phyloP scores from a whole-genome alignment of 2,113 vertebrate species.

The Chaetura pelagica region DNA sequence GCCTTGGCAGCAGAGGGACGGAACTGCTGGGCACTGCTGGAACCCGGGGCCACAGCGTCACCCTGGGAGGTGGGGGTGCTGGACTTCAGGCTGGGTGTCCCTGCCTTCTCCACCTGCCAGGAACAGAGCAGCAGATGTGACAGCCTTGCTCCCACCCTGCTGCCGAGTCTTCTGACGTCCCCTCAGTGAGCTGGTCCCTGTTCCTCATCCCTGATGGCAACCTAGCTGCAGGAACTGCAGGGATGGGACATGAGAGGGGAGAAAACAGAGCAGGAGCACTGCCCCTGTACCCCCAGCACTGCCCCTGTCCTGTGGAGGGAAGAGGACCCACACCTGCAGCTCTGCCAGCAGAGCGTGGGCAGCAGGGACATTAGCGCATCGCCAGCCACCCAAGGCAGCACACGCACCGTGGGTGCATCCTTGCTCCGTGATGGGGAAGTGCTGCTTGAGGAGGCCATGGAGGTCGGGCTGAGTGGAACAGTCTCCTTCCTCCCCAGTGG shows the following conservation, averaged over 20 bases:
- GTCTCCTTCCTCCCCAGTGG: slow-evolving; percentile 83
- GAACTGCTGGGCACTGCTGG: slow-evolving; percentile 79
- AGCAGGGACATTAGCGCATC: background rate
- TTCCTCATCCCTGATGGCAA: background rate
- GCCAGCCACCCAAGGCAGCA: fast-evolving
- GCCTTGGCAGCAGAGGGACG: slow-evolving; percentile 79
- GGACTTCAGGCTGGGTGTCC: slow-evolving; percentile 88
- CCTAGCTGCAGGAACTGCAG: background rate
- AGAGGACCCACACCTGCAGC: fast-evolving
- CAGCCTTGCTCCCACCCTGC: fast-evolving
- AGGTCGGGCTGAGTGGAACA: slow-evolving; percentile 86
- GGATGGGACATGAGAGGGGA: fast-evolving
- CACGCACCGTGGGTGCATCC: slow-evolving; percentile 77
- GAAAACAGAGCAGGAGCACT: background rate
- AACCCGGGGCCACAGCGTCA: slow-evolving; percentile 76
- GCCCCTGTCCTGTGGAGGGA: background rate
- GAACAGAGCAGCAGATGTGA: background rate
- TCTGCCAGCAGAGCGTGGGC: fast-evolving
- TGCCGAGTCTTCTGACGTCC: background rate
- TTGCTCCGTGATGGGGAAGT: slow-evolving; percentile 84
- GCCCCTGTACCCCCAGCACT: background rate
- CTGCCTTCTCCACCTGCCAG: slow-evolving; percentile 89
- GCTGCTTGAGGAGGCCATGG: slow-evolving; percentile 90
- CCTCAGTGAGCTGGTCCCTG: fast-evolving
- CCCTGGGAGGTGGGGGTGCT: slow-evolving; percentile 87